Evolutionary conservation across 1,140 invertebrate genomes (phyloP).

Genomic region (Epicauta chinensis): DNA sequence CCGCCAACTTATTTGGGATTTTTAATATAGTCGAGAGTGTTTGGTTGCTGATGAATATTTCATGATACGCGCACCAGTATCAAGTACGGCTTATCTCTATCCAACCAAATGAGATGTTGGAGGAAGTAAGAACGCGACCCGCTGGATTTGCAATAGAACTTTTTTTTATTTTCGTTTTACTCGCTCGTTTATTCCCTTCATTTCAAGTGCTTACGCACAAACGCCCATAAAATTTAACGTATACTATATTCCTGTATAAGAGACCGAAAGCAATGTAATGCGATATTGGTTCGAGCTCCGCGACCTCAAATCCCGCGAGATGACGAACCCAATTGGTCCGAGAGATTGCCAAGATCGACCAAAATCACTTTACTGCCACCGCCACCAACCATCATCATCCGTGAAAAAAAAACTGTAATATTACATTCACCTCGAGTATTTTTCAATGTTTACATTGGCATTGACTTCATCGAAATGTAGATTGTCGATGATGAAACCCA

Average conservation of each 20-base stretch:
- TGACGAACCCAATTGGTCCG: slow-evolving; percentile 28
- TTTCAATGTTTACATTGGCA: slow-evolving; percentile 35
- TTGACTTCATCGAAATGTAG: slow-evolving; percentile 31
- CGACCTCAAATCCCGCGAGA: slow-evolving; percentile 24
- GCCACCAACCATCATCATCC: no score
- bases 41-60: slow-evolving; percentile 38
- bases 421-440: slow-evolving; percentile 35
- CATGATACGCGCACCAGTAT: slow-evolving; percentile 37
- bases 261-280: slow-evolving; percentile 24
- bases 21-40: slow-evolving; percentile 35
- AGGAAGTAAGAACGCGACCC: slow-evolving; percentile 29
- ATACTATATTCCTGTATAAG: slow-evolving; percentile 30
- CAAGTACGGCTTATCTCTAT: slow-evolving; percentile 23
- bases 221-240: slow-evolving; percentile 34
- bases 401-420: slow-evolving; percentile 18
- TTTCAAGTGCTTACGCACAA: slow-evolving; percentile 29
- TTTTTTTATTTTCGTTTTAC: slow-evolving; percentile 31
- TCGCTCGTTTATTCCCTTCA: slow-evolving; percentile 32
- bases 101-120: slow-evolving; percentile 36
- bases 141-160: slow-evolving; percentile 32
- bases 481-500: slow-evolving; percentile 35
- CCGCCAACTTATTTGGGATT: slow-evolving; percentile 24
- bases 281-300: slow-evolving; percentile 29
- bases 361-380: slow-evolving; percentile 30
- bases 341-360: slow-evolving; percentile 20